These are phyloP conservation scores for Battus philenor DNA, from an alignment of 1,140 invertebrate species.

Conservation along the genomic window DNA sequence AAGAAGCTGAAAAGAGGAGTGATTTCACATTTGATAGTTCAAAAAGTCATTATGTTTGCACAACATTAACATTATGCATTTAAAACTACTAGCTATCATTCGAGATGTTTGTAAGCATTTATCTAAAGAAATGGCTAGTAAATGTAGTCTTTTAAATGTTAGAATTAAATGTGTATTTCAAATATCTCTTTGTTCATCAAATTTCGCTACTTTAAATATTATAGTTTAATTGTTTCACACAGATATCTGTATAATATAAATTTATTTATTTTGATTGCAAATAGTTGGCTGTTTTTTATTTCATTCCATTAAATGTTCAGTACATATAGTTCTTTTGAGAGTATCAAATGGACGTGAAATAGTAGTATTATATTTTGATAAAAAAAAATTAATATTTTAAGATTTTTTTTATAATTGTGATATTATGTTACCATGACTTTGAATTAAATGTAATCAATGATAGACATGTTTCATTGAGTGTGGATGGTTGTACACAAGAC, in stretches of 20 bases:
- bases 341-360: too few relatives aligned
- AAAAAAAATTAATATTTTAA: neutral
- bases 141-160: slow-evolving; percentile 12
- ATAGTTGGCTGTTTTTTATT: neutral
- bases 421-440: slow-evolving; percentile 13
- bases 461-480: too few relatives aligned
- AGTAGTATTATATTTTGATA: too few relatives aligned
- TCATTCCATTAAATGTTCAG: slow-evolving; percentile 1
- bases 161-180: slow-evolving; percentile 14
- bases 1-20: slow-evolving; percentile 74
- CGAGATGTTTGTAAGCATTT: slow-evolving; percentile 4
- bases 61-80: slow-evolving; percentile 17
- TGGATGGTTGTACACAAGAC: too few relatives aligned
- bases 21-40: slow-evolving; percentile 27
- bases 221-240: slow-evolving; percentile 1
- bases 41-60: slow-evolving; percentile 21
- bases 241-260: slow-evolving; percentile 5
- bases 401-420: slow-evolving; percentile 2
- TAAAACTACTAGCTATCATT: slow-evolving; percentile 10
- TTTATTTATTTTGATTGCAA: slow-evolving; percentile 3
- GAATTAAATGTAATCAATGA: slow-evolving; percentile 7
- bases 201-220: slow-evolving; percentile 4
- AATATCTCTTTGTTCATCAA: slow-evolving; percentile 5
- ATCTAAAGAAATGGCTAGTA: slow-evolving; percentile 7
- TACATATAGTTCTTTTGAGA: neutral